Conservation (phyloP, 2,113 vertebrate genomes). For the Vidua macroura region DNA sequence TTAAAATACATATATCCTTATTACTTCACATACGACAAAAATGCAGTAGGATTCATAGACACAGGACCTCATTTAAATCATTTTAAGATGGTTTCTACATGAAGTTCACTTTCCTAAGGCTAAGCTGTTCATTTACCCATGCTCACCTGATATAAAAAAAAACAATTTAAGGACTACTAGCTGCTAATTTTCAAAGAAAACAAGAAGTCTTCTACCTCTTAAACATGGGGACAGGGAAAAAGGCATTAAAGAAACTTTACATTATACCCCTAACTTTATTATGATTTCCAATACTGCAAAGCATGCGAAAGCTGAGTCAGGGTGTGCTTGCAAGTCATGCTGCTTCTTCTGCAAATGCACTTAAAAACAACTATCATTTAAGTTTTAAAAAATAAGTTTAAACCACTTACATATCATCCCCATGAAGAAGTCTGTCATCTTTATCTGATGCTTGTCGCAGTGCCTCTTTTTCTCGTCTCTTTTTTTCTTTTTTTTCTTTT, state of each 20-base stretch:
- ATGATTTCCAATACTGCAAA: neutral
- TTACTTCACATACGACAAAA: neutral
- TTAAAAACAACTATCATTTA: neutral
- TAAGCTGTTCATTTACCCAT: neutral
- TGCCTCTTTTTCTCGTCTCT: conserved; percentile 91
- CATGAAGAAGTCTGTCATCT: conserved; percentile 79
- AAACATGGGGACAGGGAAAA: rapidly evolving
- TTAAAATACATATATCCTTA: neutral
- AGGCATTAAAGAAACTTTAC: neutral
- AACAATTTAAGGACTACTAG: neutral
- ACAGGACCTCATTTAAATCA: neutral
- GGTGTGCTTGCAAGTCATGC: neutral
- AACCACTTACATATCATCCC: conserved; percentile 84
- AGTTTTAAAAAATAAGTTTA: neutral
- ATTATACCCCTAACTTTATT: neutral
- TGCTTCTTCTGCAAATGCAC: neutral
- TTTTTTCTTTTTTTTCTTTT: conserved; percentile 91
- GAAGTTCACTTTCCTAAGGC: neutral
- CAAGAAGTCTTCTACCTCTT: neutral
- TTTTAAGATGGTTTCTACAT: neutral
- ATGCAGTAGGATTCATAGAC: neutral
- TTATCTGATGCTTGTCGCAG: conserved; percentile 82
- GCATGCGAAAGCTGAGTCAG: neutral
- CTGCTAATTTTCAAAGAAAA: neutral
- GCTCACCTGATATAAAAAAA: neutral